phyloP scores from a whole-genome alignment of 2,797 vertebrate species.

The Poeciliopsis presidionis region DNA sequence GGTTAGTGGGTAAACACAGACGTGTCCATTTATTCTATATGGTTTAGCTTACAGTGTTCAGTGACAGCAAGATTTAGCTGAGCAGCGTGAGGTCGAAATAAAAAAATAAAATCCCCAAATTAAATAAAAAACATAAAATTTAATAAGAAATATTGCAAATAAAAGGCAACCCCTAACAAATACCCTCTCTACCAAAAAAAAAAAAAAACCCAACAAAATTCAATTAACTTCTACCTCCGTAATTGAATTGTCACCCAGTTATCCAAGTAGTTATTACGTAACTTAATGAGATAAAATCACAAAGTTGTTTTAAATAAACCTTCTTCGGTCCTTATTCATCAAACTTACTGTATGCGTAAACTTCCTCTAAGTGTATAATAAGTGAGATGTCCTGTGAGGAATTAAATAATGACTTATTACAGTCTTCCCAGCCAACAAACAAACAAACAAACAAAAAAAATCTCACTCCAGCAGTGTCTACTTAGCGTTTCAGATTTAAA shows the following conservation, averaged over 20 bases:
- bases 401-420: constrained; percentile 46
- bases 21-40: neutral
- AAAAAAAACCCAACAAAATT: neutral
- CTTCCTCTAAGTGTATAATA: constrained; percentile 44
- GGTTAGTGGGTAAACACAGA: constrained; percentile 66
- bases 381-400: constrained; percentile 53
- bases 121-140: constrained; percentile 7
- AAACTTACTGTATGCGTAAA: constrained; percentile 21
- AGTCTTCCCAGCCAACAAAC: constrained; percentile 8
- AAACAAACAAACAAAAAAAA: neutral
- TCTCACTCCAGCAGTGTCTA: constrained; percentile 22
- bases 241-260: constrained; percentile 31
- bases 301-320: constrained; percentile 34
- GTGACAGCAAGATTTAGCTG: neutral
- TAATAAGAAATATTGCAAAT: constrained; percentile 17
- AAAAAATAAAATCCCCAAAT: neutral
- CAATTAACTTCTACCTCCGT: constrained; percentile 12
- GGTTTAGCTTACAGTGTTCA: constrained; percentile 10
- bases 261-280: constrained; percentile 39
- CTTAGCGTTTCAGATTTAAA: constrained; percentile 40
- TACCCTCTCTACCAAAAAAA: constrained; percentile 16
- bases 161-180: constrained; percentile 30
- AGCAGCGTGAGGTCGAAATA: neutral
- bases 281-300: constrained; percentile 42
- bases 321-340: constrained; percentile 27